Percentiles rank a stretch among this genome's conserved stretches.
phyloP scores from a whole-genome alignment of 1,140 invertebrate genomes.

The Aphidius gifuensis region DNA sequence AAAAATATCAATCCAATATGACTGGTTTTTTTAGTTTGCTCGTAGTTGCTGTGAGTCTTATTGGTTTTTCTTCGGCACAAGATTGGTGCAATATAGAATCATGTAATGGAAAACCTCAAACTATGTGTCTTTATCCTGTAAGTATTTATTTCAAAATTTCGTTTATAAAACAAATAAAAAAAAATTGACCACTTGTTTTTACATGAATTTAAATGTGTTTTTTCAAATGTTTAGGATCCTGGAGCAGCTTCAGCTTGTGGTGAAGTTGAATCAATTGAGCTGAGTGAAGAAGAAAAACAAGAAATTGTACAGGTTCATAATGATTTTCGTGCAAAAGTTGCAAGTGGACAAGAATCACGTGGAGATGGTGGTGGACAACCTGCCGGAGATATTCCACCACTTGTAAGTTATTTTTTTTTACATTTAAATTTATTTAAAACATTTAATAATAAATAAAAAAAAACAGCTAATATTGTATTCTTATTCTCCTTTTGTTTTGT shows the following conservation, averaged over 20 bases:
- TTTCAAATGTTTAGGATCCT: neutral
- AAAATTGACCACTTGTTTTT: too few relatives aligned
- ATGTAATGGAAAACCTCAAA: neutral
- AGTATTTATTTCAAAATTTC: too few relatives aligned
- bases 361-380: neutral
- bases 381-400: conserved; percentile 1
- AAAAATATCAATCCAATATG: neutral
- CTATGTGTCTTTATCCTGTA: neutral
- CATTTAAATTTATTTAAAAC: neutral
- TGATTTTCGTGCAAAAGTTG: neutral
- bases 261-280: neutral
- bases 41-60: neutral
- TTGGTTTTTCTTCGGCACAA: neutral
- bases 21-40: neutral
- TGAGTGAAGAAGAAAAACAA: neutral
- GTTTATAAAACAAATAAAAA: too few relatives aligned
- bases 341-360: neutral
- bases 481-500: neutral
- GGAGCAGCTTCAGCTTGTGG: neutral
- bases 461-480: neutral
- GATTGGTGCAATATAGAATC: neutral
- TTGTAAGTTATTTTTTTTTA: neutral
- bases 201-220: neutral
- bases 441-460: neutral
- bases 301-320: neutral